Evolutionary conservation across 2,113 vertebrate species (phyloP), one percentile per base, ranked within the genome.

Genomic region (Urocolius indicus): DNA sequence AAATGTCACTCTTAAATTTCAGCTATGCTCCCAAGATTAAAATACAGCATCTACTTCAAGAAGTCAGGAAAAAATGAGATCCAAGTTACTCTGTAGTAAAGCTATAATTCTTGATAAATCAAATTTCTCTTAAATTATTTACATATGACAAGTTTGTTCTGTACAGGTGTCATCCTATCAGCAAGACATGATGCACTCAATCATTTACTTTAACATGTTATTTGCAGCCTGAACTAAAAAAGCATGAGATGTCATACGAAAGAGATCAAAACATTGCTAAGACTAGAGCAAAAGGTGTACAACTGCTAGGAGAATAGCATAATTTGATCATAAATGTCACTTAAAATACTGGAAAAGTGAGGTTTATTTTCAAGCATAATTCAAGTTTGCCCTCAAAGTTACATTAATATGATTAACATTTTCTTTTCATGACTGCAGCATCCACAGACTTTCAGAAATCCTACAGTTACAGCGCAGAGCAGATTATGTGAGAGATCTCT

Each of bases 221-320:
- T 45, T 79, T 87, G 78, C 78, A 89, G 66, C 12, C 49, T 71
- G 57, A 85, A 89, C 80, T 93, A 32, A 92, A 80, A 80, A 95
- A 89, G 20, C 9, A 4, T 27, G 8, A 79, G 48, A 57, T 75
- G 59, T 46, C 74, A 83, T 15, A 58, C 86, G 43, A 80, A 65
- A 73, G 67, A 94, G 48, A 94, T 67, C 68, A 78, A 77, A 92
- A 79, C 32, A 83, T 17, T 51, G 23, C 32, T 66, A 94, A 76
- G 24, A 80, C 67, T 91, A 84, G 18, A 83, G 72, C 24, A 90
- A 71, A 21, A 86, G 13, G 23, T 21, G 49, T 26, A 83, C 27
- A 93, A 71, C 49, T 86, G 21, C 45, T 55, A 65, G 62, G 58
- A 91, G 24, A 91, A 68, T 2, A 34, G 38, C 46, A n/a, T 36